Evolutionary conservation across 2,113 vertebrate genomes (phyloP), one percentile per base, ranked within the genome.

Genomic region (Gymnobelideus leadbeateri): DNA sequence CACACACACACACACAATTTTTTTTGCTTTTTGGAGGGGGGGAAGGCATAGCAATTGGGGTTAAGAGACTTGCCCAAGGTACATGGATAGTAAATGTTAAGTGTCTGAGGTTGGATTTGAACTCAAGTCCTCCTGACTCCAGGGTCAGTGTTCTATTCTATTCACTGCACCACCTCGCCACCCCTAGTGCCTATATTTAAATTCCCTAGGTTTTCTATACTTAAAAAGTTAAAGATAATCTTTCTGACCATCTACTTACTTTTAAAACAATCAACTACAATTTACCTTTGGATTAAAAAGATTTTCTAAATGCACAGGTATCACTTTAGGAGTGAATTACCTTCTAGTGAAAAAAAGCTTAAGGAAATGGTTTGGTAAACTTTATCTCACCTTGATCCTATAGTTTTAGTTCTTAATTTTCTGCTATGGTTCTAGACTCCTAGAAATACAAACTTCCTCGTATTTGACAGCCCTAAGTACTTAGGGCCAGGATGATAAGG

Each of bases 221-320:
- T 68, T 37, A 12, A 92, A 93, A 21, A 96, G 61, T 94, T 93
- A 14, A 54, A 84, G 16, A 46, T 94, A 94, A 91, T 47, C 12
- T 47, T 24, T 11, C 28, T 28, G 11, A 55, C 54, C 25, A 55
- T 9, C 8, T 93, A 89, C 24, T 92, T 24, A 37, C 90, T 77
- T 93, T 91, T 95, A 24, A 23, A 19, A 84, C 95, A 21, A 95
- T 26, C 92, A 93, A 43, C 43, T 43, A 43, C n/a, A 91, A 92
- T 54, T 91, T 28, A 95, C 11, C 10, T 95, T 68, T 93, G n/a
- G 52, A 95, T 47, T 93, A 89, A 49, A 10, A 53, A 0, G 90
- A 92, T 91, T 93, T 96, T 47, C 51, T 89, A 54, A 43, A 84
- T n/a, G 25, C 50, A 28, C 24, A 95, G 0, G n/a, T 92, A 94